Evolutionary conservation across 2,113 vertebrate genomes (phyloP).

Genomic region (Poeciliopsis prolifica): DNA sequence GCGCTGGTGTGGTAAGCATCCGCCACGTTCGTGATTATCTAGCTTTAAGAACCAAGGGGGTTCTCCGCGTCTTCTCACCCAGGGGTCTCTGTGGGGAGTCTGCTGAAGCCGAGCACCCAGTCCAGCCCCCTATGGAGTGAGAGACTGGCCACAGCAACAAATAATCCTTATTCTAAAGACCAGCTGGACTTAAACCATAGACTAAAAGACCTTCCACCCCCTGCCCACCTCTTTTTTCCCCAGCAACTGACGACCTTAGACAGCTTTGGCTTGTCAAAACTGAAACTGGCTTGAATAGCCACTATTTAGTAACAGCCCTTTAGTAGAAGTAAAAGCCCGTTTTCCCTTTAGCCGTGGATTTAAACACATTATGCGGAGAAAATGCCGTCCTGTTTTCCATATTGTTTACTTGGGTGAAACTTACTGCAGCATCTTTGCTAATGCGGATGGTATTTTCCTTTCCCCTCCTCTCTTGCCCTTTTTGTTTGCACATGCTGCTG

Average conservation of each 20-base stretch:
- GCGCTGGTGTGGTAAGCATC: constrained; percentile 63
- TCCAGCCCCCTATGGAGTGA: constrained; percentile 66
- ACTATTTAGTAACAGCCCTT: constrained; percentile 64
- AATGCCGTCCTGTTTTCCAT: constrained; percentile 62
- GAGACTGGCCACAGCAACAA: constrained; percentile 60
- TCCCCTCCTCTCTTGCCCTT: constrained; percentile 4
- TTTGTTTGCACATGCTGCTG: constrained; percentile 65
- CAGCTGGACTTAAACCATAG: constrained; percentile 75
- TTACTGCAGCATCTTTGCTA: constrained; percentile 57
- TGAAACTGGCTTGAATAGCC: constrained; percentile 63
- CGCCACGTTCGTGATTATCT: constrained; percentile 59
- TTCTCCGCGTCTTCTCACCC: constrained; percentile 72
- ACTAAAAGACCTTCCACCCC: constrained; percentile 62
- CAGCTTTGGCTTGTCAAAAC: constrained; percentile 72
- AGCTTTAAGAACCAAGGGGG: constrained; percentile 61
- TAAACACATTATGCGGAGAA: constrained; percentile 66
- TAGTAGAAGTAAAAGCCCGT: constrained; percentile 54
- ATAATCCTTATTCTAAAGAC: constrained; percentile 82
- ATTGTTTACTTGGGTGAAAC: constrained; percentile 61
- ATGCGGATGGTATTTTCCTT: constrained; percentile 24
- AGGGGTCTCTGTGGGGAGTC: constrained; percentile 73
- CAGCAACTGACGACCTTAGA: constrained; percentile 58
- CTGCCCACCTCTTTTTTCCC: constrained; percentile 56
- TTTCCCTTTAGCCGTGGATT: constrained; percentile 52
- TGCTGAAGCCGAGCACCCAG: constrained; percentile 65